A percentile compares a stretch with the other conserved stretches of the same genome.
phyloP scores from a whole-genome alignment of 2,888 invertebrate genomes.

The Aphrophora alni region DNA sequence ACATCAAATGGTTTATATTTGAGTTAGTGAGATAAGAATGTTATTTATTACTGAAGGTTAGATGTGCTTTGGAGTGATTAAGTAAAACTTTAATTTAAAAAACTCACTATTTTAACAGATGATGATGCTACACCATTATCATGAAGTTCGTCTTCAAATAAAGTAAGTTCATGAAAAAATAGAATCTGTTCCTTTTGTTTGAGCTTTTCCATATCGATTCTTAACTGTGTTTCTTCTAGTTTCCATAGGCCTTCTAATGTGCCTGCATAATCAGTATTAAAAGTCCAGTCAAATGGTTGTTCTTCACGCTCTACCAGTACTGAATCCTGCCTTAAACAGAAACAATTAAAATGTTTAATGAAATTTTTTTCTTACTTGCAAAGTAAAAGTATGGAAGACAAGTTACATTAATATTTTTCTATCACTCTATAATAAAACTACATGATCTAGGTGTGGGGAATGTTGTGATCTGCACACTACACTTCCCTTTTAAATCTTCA shows the following conservation, averaged over 20 bases:
- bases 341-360: constrained; percentile 35
- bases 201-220: constrained; percentile 86
- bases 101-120: constrained; percentile 90
- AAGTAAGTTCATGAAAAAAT: constrained; percentile 90
- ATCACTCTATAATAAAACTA: too few relatives aligned
- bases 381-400: not conserved
- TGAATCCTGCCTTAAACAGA: constrained; percentile 67
- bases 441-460: too few relatives aligned
- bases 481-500: too few relatives aligned
- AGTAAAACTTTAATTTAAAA: too few relatives aligned
- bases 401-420: too few relatives aligned
- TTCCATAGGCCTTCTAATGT: constrained; percentile 68
- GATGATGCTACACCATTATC: constrained; percentile 94
- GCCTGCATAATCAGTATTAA: constrained; percentile 90
- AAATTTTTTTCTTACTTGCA: not conserved
- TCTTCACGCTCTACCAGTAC: constrained; percentile 71
- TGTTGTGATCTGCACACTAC: too few relatives aligned
- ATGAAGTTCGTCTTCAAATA: constrained; percentile 98
- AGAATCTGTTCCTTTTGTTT: constrained; percentile 90
- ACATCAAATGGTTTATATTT: too few relatives aligned
- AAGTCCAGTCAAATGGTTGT: constrained; percentile 98
- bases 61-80: too few relatives aligned
- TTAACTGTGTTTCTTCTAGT: constrained; percentile 70
- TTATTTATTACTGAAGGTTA: too few relatives aligned
- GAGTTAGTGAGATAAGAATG: too few relatives aligned